A percentile compares a stretch with the other conserved stretches of the same genome.
Conservation (phyloP, 2,888 invertebrate species). For the Drosophila gaucha region DNA sequence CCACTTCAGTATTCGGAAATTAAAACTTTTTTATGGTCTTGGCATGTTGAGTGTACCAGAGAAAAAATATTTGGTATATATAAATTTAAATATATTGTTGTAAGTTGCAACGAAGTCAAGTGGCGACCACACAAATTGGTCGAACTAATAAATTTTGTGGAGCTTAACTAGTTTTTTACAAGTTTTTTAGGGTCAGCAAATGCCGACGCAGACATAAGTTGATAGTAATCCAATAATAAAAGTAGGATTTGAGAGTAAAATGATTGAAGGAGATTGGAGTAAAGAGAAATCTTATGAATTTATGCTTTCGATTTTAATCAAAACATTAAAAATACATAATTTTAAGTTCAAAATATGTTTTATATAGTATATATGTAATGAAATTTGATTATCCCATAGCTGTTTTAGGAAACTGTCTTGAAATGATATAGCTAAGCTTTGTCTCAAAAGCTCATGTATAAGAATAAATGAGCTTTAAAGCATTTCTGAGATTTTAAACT, state of each 20-base stretch:
- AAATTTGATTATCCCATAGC: too few species aligned
- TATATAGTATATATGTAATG: too few species aligned
- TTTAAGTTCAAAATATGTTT: too few species aligned
- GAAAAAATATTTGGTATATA: conserved; percentile 3
- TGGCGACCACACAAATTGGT: conserved; percentile 59
- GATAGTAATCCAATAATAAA: conserved; percentile 6
- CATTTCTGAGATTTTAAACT: too few species aligned
- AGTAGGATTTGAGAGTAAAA: background rate
- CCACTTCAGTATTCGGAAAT: conserved; percentile 67
- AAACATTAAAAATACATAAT: too few species aligned
- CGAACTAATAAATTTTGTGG: conserved; percentile 47
- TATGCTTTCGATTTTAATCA: too few species aligned
- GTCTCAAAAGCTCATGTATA: too few species aligned
- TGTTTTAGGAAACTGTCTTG: too few species aligned
- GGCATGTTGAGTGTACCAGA: conserved; percentile 37
- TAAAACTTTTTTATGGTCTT: conserved; percentile 70
- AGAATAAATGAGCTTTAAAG: too few species aligned
- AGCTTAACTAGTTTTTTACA: conserved; percentile 31
- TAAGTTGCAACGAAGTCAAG: conserved; percentile 45
- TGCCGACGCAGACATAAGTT: background rate
- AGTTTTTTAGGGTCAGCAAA: background rate
- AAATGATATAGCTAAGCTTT: too few species aligned
- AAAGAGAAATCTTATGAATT: background rate
- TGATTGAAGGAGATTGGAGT: background rate
- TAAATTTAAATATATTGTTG: conserved; percentile 51